Conservation (phyloP, 2,113 vertebrate species). For the Macquaria ambigua region DNA sequence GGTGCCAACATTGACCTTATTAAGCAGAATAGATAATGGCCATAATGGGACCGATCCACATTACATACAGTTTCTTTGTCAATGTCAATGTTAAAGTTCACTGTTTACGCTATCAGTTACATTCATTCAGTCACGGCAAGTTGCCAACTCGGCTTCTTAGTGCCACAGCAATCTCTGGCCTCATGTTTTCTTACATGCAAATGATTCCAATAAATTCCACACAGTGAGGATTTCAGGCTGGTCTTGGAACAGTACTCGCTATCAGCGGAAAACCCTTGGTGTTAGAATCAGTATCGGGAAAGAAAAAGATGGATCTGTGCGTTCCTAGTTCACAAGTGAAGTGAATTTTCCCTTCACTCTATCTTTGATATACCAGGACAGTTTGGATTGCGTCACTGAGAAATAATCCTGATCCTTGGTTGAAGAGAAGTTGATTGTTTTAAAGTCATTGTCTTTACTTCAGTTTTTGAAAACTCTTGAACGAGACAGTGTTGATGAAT, state of each 20-base stretch:
- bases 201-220: background rate
- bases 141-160: background rate
- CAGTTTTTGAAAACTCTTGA: background rate
- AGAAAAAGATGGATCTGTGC: background rate
- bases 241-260: background rate
- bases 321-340: background rate
- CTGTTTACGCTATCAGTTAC: background rate
- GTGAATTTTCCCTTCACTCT: background rate
- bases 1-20: background rate
- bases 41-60: background rate
- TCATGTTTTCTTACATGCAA: background rate
- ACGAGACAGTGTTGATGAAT: background rate
- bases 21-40: background rate
- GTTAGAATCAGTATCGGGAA: background rate
- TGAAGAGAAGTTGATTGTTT: background rate
- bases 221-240: background rate
- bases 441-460: background rate
- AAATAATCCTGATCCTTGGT: background rate
- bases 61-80: background rate
- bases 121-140: background rate
- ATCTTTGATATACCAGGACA: background rate
- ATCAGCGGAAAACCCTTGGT: background rate
- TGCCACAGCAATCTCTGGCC: background rate
- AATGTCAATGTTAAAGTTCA: background rate
- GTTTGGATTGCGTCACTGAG: background rate